phyloP scores from a whole-genome alignment of 2,113 vertebrate genomes.

The Pteropus alecto region DNA sequence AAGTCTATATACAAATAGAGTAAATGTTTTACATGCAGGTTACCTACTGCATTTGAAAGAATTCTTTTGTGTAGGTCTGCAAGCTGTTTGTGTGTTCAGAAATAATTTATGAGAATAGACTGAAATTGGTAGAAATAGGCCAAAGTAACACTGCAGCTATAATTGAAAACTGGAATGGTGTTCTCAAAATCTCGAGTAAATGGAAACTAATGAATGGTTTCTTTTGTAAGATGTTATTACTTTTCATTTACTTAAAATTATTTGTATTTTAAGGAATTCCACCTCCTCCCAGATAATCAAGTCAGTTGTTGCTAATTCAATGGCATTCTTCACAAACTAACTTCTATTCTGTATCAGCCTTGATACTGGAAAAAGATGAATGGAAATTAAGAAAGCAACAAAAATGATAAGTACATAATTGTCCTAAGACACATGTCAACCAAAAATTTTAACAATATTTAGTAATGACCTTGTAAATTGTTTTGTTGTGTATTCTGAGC shows the following conservation, averaged over 20 bases:
- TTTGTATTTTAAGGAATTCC: neutral
- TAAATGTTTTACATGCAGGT: neutral
- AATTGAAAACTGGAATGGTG: neutral
- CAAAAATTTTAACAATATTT: neutral
- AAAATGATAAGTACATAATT: neutral
- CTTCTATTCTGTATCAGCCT: neutral
- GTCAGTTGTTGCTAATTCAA: neutral
- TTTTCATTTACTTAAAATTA: slow-evolving; percentile 13
- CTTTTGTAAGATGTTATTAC: neutral
- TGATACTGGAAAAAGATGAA: neutral
- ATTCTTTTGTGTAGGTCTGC: neutral
- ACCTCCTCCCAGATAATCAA: neutral
- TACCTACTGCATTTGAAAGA: slow-evolving; percentile 32
- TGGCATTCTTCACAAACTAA: neutral
- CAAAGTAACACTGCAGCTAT: neutral
- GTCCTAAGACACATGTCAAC: neutral
- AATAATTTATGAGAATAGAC: slow-evolving; percentile 2
- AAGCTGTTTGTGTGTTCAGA: slow-evolving; percentile 8
- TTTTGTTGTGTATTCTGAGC: neutral
- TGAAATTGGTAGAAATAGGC: slow-evolving; percentile 21
- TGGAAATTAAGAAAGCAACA: neutral
- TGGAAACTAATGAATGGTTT: slow-evolving; percentile 6
- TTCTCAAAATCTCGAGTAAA: slow-evolving; percentile 6
- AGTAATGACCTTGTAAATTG: neutral
- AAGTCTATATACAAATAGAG: neutral